Evolutionary conservation across 2,888 invertebrate genomes (phyloP), one percentile per base, ranked within the genome.

Genomic region (Caenorhabditis panamensis): DNA sequence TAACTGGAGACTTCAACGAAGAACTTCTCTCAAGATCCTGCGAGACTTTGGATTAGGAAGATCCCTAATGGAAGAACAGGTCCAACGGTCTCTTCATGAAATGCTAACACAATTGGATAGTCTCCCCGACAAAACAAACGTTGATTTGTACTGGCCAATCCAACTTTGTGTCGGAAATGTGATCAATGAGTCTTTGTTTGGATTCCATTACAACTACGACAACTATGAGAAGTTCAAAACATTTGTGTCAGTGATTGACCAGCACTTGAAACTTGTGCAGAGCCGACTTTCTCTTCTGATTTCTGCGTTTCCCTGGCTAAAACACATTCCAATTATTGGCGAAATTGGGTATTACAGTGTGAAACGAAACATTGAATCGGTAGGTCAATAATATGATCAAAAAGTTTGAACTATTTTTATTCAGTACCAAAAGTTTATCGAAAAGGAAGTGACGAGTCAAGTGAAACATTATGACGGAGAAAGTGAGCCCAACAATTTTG

Each of bases 91-190:
- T 8, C 56, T 78, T 1, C 63, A 69, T 3, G 75, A 77, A 31
- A 64, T 72, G 37, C n/a, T 83, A 18, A 22, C 47, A 8, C 80
- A 83, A 56, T 11, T 83, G 1, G 64, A 77, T 24, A 51, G 49
- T 11, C 37, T 83, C 11, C n/a, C n/a, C 4, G 63, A 62, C 24
- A 67, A 61, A 20, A 51, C 56, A 5, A 75, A 71, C 9, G 61
- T 81, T 8, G 78, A 83, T 37, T 49, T 83, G 63, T 67, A 77
- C 41, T 76, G 77, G 83, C 81, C 81, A 2, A 62, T 83, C 28
- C 71, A 87, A 82, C 44, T 86, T 2, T 82, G 82, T 37, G 80
- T 87, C 0, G 83, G 81, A 16, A 87, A 87, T 36, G 75, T 87
- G 22, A 86, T 87, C 63, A 81, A 82, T 75, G 67, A 83, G 28